These are phyloP conservation scores for Corythaixoides concolor DNA, from an alignment of 2,113 vertebrate genomes.

Conservation along the genomic window DNA sequence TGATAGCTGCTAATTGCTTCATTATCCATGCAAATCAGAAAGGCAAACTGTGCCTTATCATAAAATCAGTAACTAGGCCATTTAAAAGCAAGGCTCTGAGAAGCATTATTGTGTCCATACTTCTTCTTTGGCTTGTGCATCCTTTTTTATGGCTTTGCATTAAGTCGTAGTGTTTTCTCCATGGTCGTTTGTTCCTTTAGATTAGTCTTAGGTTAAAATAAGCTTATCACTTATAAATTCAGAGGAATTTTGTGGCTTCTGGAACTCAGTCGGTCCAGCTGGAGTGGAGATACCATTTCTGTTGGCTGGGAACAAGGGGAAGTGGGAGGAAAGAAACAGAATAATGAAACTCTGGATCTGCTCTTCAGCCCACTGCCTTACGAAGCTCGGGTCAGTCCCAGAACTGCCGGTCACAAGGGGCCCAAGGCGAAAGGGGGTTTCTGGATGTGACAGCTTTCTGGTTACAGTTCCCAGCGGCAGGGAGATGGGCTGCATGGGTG, in stretches of 20 bases:
- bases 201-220: conserved; percentile 72
- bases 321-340: background rate
- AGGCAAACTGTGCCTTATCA: conserved; percentile 77
- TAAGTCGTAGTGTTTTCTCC: conserved; percentile 69
- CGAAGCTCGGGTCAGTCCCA: fast-evolving
- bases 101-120: conserved; percentile 65
- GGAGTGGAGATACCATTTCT: conserved; percentile 13
- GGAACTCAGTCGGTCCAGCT: conserved; percentile 17
- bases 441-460: background rate
- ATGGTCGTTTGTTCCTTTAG: conserved; percentile 66
- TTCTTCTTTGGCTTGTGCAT: conserved; percentile 54
- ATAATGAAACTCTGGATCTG: background rate
- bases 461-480: background rate
- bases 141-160: conserved; percentile 67
- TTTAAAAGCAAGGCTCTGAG: conserved; percentile 68
- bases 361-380: background rate
- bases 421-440: background rate
- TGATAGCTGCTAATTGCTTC: conserved; percentile 80
- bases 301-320: background rate
- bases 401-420: background rate
- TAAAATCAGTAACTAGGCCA: conserved; percentile 75
- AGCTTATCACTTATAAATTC: conserved; percentile 44
- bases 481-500: no score
- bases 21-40: conserved; percentile 82
- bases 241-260: background rate